phyloP scores from a whole-genome alignment of 53 echinoderm and acorn worm genomes.

The Arbacia lixula region DNA sequence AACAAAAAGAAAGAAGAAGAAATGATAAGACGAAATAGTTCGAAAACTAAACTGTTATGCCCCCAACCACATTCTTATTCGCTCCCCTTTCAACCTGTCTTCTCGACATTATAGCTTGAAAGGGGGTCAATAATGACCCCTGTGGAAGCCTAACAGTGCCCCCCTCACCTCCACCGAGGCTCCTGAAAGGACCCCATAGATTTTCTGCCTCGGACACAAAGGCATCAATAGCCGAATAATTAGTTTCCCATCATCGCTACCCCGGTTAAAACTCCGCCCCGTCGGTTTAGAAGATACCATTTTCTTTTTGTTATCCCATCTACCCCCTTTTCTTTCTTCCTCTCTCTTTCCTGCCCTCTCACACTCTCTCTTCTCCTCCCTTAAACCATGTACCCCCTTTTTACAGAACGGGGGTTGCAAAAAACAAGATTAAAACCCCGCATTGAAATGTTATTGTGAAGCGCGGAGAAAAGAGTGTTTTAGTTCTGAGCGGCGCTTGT shows the following conservation, averaged over 20 bases:
- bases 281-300: conserved; percentile 41
- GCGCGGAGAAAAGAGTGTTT: conserved; percentile 42
- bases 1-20: background rate
- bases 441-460: conserved; percentile 44
- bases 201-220: conserved; percentile 45
- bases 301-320: background rate
- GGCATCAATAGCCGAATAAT: conserved; percentile 53
- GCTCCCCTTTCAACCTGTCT: conserved; percentile 4
- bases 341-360: too few species aligned
- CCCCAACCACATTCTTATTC: conserved; percentile 20
- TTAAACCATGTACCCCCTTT: too few species aligned
- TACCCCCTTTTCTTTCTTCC: background rate
- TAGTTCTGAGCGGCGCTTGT: conserved; percentile 25
- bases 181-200: conserved; percentile 40
- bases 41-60: conserved; percentile 7
- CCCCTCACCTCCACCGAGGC: conserved; percentile 16
- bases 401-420: conserved; percentile 51
- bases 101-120: conserved; percentile 22
- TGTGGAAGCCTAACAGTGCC: conserved; percentile 37
- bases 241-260: conserved; percentile 58
- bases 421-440: conserved; percentile 57
- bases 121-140: conserved; percentile 50
- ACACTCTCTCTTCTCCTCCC: too few species aligned
- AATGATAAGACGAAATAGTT: background rate
- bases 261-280: conserved; percentile 58